Percentiles rank a stretch among this genome's conserved stretches.
Conservation (phyloP, 2,113 vertebrate species). For the Rhinolophus sinicus region DNA sequence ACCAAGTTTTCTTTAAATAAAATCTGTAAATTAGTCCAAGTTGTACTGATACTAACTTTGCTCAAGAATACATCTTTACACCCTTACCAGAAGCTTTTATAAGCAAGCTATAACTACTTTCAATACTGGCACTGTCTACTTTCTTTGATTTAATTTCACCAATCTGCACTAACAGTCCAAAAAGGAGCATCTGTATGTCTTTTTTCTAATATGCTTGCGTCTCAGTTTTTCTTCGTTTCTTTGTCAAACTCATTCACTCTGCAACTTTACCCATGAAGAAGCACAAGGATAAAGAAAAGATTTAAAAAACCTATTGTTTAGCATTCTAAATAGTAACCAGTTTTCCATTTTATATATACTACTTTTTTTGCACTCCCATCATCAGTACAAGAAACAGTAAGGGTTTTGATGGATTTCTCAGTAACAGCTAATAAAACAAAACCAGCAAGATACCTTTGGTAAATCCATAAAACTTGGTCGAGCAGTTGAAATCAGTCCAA, state of each 20-base stretch:
- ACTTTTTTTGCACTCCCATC: neutral
- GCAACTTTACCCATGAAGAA: neutral
- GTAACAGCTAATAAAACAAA: neutral
- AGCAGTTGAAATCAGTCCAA: slow-evolving; percentile 97
- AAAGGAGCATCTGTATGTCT: neutral
- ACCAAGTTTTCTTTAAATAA: neutral
- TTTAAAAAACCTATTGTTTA: neutral
- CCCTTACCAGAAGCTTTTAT: neutral
- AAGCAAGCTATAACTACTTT: neutral
- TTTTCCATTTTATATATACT: neutral
- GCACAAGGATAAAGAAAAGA: neutral
- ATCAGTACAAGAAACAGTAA: neutral
- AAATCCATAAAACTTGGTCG: slow-evolving; percentile 99
- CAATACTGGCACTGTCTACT: neutral
- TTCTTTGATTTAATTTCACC: slow-evolving; percentile 40
- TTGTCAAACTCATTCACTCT: slow-evolving; percentile 23
- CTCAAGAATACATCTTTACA: slow-evolving; percentile 11
- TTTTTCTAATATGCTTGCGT: neutral
- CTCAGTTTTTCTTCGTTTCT: neutral
- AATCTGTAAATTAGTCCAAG: slow-evolving; percentile 32
- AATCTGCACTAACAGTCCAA: neutral
- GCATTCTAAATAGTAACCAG: neutral
- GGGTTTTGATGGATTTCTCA: slow-evolving; percentile 17
- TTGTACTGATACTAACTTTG: neutral
- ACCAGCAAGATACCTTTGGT: slow-evolving; percentile 91